phyloP scores from a whole-genome alignment of 2,113 vertebrate genomes.

The Prionailurus viverrinus region DNA sequence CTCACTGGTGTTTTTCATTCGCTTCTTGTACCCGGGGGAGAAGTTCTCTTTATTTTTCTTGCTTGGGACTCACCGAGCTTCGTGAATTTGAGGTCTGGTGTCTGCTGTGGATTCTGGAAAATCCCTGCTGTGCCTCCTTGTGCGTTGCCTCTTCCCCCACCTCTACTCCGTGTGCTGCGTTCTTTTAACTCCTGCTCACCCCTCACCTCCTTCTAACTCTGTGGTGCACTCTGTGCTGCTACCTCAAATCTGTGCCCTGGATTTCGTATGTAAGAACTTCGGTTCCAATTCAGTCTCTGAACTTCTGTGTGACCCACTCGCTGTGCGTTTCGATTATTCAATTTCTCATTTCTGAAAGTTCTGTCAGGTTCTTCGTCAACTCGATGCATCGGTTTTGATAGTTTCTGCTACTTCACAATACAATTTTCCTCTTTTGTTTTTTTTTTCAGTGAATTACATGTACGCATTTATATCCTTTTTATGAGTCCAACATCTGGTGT shows the following conservation, averaged over 20 bases:
- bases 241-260: neutral
- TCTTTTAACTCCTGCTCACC: neutral
- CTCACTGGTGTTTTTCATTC: neutral
- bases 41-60: neutral
- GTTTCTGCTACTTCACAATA: neutral
- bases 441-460: neutral
- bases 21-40: neutral
- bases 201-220: neutral
- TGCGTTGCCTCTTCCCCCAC: neutral
- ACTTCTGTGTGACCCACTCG: neutral
- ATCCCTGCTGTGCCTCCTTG: neutral
- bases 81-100: neutral
- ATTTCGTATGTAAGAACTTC: neutral
- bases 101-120: too few relatives aligned
- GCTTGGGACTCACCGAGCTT: neutral
- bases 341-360: neutral
- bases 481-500: accelerated
- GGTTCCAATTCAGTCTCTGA: neutral
- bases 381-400: neutral
- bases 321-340: neutral
- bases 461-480: neutral
- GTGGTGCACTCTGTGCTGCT: neutral
- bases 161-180: accelerated
- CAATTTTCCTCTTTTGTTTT: neutral
- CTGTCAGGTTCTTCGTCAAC: neutral